Evolutionary conservation across 2,113 vertebrate genomes (phyloP).

Genomic region (Mus musculus): GRCm39 chr1:63524001-63524500

Average conservation of each 20-base stretch:
- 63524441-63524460: not conserved
- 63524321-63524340: not conserved
- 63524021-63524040: not conserved
- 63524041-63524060: not conserved
- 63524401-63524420: not conserved
- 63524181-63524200: not conserved
- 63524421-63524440: not conserved
- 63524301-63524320: not conserved
- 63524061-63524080: not conserved
- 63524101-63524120: not conserved
- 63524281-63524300: constrained; percentile 22
- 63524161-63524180: not conserved
- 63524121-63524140: not conserved
- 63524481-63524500: not conserved
- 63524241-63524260: not conserved
- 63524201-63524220: not conserved
- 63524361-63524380: not conserved
- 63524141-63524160: not conserved
- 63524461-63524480: not conserved
- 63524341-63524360: not conserved
- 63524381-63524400: not conserved
- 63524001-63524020: not conserved
- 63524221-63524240: not conserved
- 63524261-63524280: not conserved
- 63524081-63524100: not conserved